Evolutionary conservation across 2,113 vertebrate genomes (phyloP).

Genomic region (Colinus virginianus): DNA sequence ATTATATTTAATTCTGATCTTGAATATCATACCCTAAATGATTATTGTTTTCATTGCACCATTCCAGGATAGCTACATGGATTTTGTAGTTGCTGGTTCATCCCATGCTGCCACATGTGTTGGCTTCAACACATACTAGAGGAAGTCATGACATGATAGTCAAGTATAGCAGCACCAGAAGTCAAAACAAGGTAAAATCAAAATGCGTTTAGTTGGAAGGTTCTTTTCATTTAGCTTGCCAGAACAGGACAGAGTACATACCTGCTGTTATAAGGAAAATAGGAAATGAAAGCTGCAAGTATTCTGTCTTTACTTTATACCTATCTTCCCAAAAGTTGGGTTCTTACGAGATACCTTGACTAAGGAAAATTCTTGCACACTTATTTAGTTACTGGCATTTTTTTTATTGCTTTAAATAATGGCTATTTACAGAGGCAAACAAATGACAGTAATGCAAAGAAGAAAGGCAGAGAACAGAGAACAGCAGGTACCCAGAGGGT

Average conservation of each 20-base stretch:
- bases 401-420: not conserved
- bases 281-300: not conserved
- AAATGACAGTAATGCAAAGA: not conserved
- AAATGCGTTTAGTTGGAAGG: not conserved
- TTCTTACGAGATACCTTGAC: not conserved
- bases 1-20: slow-evolving; percentile 27
- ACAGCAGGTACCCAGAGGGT: not conserved
- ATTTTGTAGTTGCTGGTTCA: not conserved
- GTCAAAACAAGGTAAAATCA: not conserved
- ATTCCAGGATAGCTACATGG: slow-evolving; percentile 47
- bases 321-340: not conserved
- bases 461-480: not conserved
- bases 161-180: not conserved
- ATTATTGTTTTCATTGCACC: not conserved
- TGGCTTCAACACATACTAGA: not conserved
- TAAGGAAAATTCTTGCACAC: not conserved
- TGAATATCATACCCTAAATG: not conserved
- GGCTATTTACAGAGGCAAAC: not conserved
- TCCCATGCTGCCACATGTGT: not conserved
- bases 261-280: not conserved
- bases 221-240: not conserved
- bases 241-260: not conserved
- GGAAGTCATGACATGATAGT: not conserved
- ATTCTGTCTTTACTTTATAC: not conserved
- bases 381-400: not conserved